Evolutionary conservation across 1,140 invertebrate species (phyloP).

Genomic region (Phenacoccus solenopsis): DNA sequence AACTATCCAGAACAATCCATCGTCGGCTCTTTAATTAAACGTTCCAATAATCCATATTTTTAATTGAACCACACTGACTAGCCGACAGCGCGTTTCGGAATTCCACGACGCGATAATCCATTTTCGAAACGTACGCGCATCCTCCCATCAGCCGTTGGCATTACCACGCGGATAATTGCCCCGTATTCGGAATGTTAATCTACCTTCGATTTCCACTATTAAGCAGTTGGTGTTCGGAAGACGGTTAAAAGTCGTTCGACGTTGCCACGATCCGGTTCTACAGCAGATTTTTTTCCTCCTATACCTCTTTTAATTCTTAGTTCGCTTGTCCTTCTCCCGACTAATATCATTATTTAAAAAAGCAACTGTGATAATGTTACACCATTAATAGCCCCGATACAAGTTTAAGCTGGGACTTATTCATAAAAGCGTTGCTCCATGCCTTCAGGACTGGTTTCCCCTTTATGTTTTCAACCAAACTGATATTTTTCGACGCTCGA

Average conservation of each 20-base stretch:
- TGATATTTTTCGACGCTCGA: background rate
- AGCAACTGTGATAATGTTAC: background rate
- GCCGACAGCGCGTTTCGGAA: no score
- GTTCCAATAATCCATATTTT: no score
- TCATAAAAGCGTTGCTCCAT: background rate
- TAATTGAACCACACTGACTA: no score
- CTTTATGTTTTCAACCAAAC: background rate
- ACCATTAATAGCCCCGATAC: background rate
- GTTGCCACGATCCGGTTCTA: background rate
- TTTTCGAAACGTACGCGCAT: background rate
- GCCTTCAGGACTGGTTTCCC: background rate
- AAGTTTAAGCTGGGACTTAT: background rate
- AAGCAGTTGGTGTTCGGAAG: conserved; percentile 1
- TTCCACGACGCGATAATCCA: background rate
- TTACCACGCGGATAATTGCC: background rate
- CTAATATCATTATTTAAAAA: conserved; percentile 4
- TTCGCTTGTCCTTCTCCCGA: background rate
- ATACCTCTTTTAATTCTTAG: background rate
- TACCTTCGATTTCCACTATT: background rate
- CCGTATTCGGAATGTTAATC: background rate
- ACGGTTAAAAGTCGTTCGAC: conserved; percentile 1
- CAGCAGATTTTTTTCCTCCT: background rate
- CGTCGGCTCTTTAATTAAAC: no score
- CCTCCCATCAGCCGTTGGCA: background rate
- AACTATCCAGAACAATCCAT: no score